A percentile compares a stretch with the other conserved stretches of the same genome.
phyloP scores from a whole-genome alignment of 2,797 vertebrate species.

The Fratercula arctica region DNA sequence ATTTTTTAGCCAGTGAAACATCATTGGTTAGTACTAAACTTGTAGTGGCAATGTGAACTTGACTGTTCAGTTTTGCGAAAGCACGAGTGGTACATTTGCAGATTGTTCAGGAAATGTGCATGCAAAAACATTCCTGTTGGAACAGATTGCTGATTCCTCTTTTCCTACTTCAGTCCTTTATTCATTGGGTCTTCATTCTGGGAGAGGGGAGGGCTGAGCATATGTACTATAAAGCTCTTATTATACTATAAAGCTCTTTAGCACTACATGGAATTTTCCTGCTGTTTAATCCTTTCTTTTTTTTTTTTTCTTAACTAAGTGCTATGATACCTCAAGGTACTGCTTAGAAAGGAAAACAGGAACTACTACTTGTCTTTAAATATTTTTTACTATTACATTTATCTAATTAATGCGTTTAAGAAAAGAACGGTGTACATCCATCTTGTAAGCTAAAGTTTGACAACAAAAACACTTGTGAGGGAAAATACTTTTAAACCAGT shows the following conservation, averaged over 20 bases:
- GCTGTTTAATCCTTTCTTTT: not conserved
- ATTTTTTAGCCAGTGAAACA: not conserved
- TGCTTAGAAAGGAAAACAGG: not conserved
- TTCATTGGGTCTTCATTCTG: conserved; percentile 37
- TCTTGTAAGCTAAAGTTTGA: not conserved
- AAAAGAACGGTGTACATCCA: not conserved
- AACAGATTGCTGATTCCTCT: conserved; percentile 45
- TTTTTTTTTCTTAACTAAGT: not conserved
- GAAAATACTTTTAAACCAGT: not conserved
- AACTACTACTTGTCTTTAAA: not conserved
- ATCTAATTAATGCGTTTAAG: not conserved
- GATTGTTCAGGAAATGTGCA: conserved; percentile 60
- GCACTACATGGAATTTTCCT: not conserved
- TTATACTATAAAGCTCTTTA: not conserved
- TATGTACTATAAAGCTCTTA: not conserved
- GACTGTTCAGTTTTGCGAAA: not conserved
- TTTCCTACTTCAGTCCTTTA: conserved; percentile 38
- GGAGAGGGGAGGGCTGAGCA: conserved; percentile 28
- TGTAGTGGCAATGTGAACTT: not conserved
- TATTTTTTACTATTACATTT: not conserved
- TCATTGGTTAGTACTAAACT: not conserved
- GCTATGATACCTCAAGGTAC: not conserved
- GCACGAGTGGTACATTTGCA: conserved; percentile 13
- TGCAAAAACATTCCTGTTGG: conserved; percentile 54
- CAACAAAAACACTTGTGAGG: not conserved